A percentile compares a stretch with the other conserved stretches of the same genome.
Conservation (phyloP, 2,888 invertebrate genomes). For the Ferdinandea cuprea region DNA sequence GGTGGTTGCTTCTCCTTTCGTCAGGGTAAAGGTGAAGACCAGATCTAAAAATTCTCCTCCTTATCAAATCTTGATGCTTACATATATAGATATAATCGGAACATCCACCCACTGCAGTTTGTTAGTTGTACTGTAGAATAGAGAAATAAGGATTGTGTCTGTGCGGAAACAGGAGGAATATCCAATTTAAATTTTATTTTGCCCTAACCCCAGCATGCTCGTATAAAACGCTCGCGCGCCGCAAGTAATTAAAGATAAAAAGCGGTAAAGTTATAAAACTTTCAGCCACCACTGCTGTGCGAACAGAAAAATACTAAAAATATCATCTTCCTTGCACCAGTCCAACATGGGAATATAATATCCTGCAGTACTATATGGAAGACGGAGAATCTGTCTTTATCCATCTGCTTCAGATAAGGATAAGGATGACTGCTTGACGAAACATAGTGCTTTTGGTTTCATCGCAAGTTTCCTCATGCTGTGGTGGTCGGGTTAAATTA, state of each 20-base stretch:
- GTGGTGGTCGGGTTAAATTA: slow-evolving; percentile 71
- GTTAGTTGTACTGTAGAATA: slow-evolving; percentile 42
- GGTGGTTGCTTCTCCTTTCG: slow-evolving; percentile 31
- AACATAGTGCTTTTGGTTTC: slow-evolving; percentile 11
- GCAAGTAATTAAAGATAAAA: slow-evolving; percentile 77
- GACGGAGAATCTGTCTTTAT: slow-evolving; percentile 65
- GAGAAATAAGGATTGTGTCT: slow-evolving; percentile 3
- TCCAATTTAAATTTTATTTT: slow-evolving; percentile 74
- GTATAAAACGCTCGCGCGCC: slow-evolving; percentile 70
- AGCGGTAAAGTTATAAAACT: slow-evolving; percentile 77
- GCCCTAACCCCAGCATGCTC: slow-evolving; percentile 39
- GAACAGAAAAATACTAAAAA: slow-evolving; percentile 64
- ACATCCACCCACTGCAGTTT: slow-evolving; percentile 1
- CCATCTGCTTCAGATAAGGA: slow-evolving; percentile 47
- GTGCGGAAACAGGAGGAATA: slow-evolving; percentile 46
- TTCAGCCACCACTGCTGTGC: slow-evolving; percentile 74
- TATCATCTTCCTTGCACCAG: slow-evolving; percentile 28
- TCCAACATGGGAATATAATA: slow-evolving; percentile 54
- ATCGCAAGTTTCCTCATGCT: no score
- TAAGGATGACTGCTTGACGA: slow-evolving; percentile 37
- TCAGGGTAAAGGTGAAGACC: slow-evolving; percentile 56
- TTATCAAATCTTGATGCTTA: slow-evolving; percentile 46
- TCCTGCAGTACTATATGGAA: not conserved
- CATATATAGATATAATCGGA: slow-evolving; percentile 60
- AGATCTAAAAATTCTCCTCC: slow-evolving; percentile 56